Conservation (phyloP, 2,888 invertebrate genomes). For the Poecilus cupreus region DNA sequence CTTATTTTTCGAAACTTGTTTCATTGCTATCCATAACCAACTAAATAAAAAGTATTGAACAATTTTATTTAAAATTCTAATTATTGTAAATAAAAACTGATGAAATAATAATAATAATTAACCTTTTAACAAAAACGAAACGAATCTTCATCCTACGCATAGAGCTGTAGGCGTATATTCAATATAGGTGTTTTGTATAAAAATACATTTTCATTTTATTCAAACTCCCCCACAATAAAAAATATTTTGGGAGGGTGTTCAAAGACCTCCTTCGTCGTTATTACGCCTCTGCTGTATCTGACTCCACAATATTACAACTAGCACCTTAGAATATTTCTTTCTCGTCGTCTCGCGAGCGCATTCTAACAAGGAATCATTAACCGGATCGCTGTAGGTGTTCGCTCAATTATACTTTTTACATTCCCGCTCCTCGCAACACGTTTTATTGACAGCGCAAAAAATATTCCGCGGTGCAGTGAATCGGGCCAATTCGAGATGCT, state of each 20-base stretch:
- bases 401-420: slow-evolving; percentile 56
- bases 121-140: no score
- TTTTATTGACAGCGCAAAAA: slow-evolving; percentile 54
- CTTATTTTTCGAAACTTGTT: no score
- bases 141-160: no score
- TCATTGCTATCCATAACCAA: no score
- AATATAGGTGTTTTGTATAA: no score
- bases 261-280: background rate
- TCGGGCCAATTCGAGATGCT: slow-evolving; percentile 37
- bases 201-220: no score
- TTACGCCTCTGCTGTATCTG: background rate
- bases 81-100: no score
- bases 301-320: background rate
- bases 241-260: background rate
- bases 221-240: no score
- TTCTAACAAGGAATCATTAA: slow-evolving; percentile 57
- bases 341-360: background rate
- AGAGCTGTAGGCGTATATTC: no score
- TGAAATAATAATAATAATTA: no score
- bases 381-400: slow-evolving; percentile 57
- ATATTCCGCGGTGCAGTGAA: slow-evolving; percentile 13
- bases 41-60: no score
- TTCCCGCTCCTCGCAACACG: slow-evolving; percentile 33
- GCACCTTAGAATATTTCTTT: background rate
- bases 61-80: no score